Conservation (phyloP, 2,888 invertebrate species). For the Lithosia quadra region DNA sequence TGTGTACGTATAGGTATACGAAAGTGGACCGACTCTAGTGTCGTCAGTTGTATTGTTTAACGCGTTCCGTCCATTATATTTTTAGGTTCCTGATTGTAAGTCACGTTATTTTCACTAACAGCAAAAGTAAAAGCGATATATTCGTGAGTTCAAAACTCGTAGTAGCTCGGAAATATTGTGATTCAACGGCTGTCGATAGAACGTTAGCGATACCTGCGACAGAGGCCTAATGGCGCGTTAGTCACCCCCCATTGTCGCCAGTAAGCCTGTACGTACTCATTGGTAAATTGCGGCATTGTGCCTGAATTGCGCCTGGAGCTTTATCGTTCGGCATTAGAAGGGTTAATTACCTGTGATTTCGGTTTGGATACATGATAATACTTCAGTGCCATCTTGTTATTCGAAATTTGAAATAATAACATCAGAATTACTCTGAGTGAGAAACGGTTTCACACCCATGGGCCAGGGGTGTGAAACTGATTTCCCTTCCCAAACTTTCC, state of each 20-base stretch:
- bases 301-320: constrained; percentile 30
- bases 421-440: too few relatives aligned
- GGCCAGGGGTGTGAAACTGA: background rate
- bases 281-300: constrained; percentile 32
- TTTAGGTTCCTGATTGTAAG: too few relatives aligned
- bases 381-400: background rate
- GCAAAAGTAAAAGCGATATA: background rate
- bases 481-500: too few relatives aligned
- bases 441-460: background rate
- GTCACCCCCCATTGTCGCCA: constrained; percentile 58
- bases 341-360: constrained; percentile 7
- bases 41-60: too few relatives aligned
- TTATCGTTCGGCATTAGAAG: background rate
- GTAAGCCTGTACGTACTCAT: constrained; percentile 31
- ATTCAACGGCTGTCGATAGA: constrained; percentile 46
- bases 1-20: too few relatives aligned
- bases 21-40: too few relatives aligned
- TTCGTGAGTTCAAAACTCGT: constrained; percentile 6
- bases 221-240: constrained; percentile 64
- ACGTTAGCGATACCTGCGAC: constrained; percentile 60
- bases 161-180: constrained; percentile 39
- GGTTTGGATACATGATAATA: background rate
- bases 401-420: background rate
- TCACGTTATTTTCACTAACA: too few relatives aligned
- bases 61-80: too few relatives aligned